Evolutionary conservation across 2,888 invertebrate species (phyloP), one percentile per base, ranked within the genome.

Genomic region (Scaptomyza reducta): DNA sequence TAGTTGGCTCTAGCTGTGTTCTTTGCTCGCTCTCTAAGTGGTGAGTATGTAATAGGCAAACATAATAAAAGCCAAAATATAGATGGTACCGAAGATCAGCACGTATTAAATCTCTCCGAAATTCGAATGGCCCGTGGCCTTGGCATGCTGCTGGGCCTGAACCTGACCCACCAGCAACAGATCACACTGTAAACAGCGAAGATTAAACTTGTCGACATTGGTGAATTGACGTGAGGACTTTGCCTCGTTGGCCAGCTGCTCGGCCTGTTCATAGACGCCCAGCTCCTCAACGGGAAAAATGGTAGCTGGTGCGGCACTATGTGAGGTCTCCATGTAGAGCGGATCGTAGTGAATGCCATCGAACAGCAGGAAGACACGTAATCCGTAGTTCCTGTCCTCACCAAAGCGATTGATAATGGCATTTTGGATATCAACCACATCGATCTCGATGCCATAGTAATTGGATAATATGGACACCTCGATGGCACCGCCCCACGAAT

Each of bases 311-410:
- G 93, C 92, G 53, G 94, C 94, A 73, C 95, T 96, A 96, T 96
- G 91, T n/a, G 89, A 92, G 4, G 96, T 94, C 92, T 98, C 98
- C 92, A 97, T 93, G 89, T 96, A 96, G 11, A 99, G 92, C 0
- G 98, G 97, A 92, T 99, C 99, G 90, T 99, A 99, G 92, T 99
- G 99, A 54, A 98, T 97, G 16, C 98, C 98, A 92, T 98, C 98
- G 90, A 98, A 99, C 53, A 98, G 93, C 6, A 99, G 92, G 89
- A 98, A 96, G 4, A 97, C 97, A 83, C 98, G 92, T 62, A 96
- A 94, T 2, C 95, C 93, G 90, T 96, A 98, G 84, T 95, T 94
- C 88, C 96, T 95, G 91, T 98, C 98, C 92, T 98, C 98, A 0
- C 98, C 98, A 92, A 98, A 97, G 80, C 97, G 94, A 91, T 97